A percentile compares a stretch with the other conserved stretches of the same genome.
These are phyloP conservation scores for Lordiphosa mommai DNA, from an alignment of 1,140 invertebrate genomes.

Conservation along the genomic window DNA sequence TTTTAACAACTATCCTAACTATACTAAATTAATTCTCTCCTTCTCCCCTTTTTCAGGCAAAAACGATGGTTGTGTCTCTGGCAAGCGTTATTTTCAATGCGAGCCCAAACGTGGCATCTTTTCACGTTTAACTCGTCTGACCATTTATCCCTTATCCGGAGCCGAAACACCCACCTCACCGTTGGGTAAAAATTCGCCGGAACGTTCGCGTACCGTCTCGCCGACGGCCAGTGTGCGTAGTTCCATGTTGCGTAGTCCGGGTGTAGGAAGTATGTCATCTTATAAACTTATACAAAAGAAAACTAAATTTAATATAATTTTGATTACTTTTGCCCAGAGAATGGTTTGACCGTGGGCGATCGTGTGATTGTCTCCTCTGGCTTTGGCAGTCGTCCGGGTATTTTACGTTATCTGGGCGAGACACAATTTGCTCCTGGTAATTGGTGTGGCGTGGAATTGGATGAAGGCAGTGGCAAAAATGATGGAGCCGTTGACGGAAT, in stretches of 20 bases:
- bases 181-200: slow-evolving; percentile 62
- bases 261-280: slow-evolving; percentile 70
- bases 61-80: slow-evolving; percentile 97
- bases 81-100: slow-evolving; percentile 95
- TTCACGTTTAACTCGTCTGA: slow-evolving; percentile 93
- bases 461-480: slow-evolving; percentile 96
- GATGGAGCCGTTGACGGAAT: slow-evolving; percentile 95
- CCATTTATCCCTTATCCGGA: slow-evolving; percentile 83
- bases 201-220: slow-evolving; percentile 79
- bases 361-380: slow-evolving; percentile 92
- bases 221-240: slow-evolving; percentile 81
- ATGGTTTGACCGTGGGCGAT: slow-evolving; percentile 88
- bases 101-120: slow-evolving; percentile 96
- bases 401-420: slow-evolving; percentile 89
- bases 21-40: too few relatives aligned
- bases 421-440: slow-evolving; percentile 94
- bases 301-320: neutral
- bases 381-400: slow-evolving; percentile 93
- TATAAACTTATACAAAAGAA: neutral
- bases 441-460: slow-evolving; percentile 97
- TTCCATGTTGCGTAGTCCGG: slow-evolving; percentile 76
- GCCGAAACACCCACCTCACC: slow-evolving; percentile 73
- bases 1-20: too few relatives aligned
- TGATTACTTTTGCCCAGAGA: slow-evolving; percentile 41
- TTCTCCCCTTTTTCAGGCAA: slow-evolving; percentile 89